A percentile compares a stretch with the other conserved stretches of the same genome.
Evolutionary conservation across 2,888 invertebrate genomes (phyloP).

Genomic region (Oxyteleia sp.): DNA sequence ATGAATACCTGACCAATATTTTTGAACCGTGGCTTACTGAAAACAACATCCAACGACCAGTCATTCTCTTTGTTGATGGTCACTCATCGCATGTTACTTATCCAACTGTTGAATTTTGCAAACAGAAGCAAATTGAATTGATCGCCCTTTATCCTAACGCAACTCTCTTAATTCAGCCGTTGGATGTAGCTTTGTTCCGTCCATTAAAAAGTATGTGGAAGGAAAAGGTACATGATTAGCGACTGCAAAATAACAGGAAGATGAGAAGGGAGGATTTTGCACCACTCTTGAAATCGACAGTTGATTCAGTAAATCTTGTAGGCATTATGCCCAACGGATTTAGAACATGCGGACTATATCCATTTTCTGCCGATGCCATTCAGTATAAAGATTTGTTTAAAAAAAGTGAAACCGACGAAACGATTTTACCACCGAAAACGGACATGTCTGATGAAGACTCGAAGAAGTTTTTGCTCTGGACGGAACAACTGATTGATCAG

Average conservation of each 20-base stretch:
- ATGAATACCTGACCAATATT: too few relatives aligned
- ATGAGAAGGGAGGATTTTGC: slow-evolving; percentile 55
- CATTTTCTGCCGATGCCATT: slow-evolving; percentile 52
- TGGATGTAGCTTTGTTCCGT: slow-evolving; percentile 75
- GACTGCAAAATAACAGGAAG: slow-evolving; percentile 33
- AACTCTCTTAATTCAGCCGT: slow-evolving; percentile 80
- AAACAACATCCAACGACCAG: slow-evolving; percentile 81
- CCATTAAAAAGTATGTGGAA: slow-evolving; percentile 70
- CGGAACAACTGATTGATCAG: slow-evolving; percentile 3
- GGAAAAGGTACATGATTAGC: slow-evolving; percentile 43
- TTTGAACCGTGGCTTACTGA: too few relatives aligned
- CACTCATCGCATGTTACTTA: slow-evolving; percentile 84
- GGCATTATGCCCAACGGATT: slow-evolving; percentile 62
- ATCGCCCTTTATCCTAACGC: slow-evolving; percentile 84
- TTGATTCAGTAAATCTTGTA: slow-evolving; percentile 32
- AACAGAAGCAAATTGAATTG: slow-evolving; percentile 81
- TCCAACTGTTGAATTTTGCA: slow-evolving; percentile 84
- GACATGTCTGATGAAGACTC: neutral
- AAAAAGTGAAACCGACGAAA: slow-evolving; percentile 1
- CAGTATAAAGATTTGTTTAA: slow-evolving; percentile 24
- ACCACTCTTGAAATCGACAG: slow-evolving; percentile 33
- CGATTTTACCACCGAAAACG: neutral
- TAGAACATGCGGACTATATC: slow-evolving; percentile 46
- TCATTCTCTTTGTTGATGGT: slow-evolving; percentile 86
- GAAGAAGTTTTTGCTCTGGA: neutral